Percentiles rank a stretch among this genome's conserved stretches.
phyloP scores from a whole-genome alignment of 2,113 vertebrate species.

The Tyrannus savana region DNA sequence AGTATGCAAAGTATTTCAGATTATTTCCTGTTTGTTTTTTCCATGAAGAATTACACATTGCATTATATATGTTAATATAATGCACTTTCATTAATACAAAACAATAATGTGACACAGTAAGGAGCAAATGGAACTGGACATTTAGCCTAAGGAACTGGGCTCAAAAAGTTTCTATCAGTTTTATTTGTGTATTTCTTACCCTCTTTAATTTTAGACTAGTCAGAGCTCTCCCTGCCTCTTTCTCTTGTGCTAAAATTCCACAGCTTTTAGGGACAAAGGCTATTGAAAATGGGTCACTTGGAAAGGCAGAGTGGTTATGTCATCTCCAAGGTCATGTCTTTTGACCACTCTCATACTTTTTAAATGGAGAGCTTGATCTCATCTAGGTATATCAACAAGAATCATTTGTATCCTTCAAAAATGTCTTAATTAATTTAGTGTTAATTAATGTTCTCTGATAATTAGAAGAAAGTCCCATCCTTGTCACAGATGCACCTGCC shows the following conservation, averaged over 20 bases:
- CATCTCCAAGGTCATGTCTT: neutral
- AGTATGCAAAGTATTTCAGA: neutral
- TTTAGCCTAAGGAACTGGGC: neutral
- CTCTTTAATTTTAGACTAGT: neutral
- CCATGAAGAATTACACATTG: neutral
- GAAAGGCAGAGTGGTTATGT: neutral
- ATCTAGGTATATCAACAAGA: neutral
- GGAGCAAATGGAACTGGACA: neutral
- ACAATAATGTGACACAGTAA: neutral
- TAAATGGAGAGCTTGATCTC: neutral
- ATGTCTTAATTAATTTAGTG: neutral
- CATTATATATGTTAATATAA: neutral
- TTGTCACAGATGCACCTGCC: neutral
- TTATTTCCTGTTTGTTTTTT: neutral
- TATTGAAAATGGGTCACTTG: neutral
- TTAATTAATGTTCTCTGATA: slow-evolving; percentile 6
- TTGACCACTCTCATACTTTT: neutral
- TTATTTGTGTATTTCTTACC: neutral
- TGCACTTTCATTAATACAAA: neutral
- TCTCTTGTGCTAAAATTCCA: fast-evolving
- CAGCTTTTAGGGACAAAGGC: fast-evolving
- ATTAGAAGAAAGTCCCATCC: neutral
- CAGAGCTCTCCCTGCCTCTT: neutral
- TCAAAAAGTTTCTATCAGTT: neutral
- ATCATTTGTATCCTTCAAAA: neutral